These are phyloP conservation scores for Sympetrum striolatum DNA, from an alignment of 2,888 invertebrate genomes.

Conservation along the genomic window DNA sequence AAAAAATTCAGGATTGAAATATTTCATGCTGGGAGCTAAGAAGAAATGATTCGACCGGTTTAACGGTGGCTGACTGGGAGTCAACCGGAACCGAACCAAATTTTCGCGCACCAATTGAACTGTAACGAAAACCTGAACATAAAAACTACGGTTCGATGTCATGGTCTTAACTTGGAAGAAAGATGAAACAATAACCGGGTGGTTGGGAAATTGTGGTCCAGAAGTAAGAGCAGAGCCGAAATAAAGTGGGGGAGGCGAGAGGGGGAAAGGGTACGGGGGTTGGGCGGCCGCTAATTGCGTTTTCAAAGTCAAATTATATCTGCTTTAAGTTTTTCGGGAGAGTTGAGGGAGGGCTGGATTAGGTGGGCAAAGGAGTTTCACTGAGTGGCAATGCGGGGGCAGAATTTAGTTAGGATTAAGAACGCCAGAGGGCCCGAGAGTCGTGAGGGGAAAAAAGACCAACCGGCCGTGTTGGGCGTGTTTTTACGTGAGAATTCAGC, in stretches of 20 bases:
- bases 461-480: constrained; percentile 25
- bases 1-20: too few relatives aligned
- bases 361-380: constrained; percentile 3
- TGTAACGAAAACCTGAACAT: too few relatives aligned
- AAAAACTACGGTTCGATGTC: too few relatives aligned
- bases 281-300: constrained; percentile 39
- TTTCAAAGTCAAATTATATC: constrained; percentile 45
- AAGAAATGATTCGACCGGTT: too few relatives aligned
- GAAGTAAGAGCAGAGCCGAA: neutral
- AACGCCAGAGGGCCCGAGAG: constrained; percentile 1
- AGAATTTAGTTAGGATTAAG: constrained; percentile 41
- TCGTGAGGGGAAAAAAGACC: neutral
- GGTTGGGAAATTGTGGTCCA: neutral
- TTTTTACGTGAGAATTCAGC: constrained; percentile 30
- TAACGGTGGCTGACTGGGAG: too few relatives aligned
- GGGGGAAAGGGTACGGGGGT: neutral
- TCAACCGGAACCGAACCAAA: too few relatives aligned
- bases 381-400: constrained; percentile 40
- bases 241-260: neutral
- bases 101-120: too few relatives aligned
- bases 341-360: neutral
- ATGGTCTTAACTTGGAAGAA: neutral
- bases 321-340: constrained; percentile 38
- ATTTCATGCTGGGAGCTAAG: too few relatives aligned
- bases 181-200: neutral